Base-by-base conservation (phyloP, 2,113 vertebrate genomes). In the Tichodroma muraria region DNA sequence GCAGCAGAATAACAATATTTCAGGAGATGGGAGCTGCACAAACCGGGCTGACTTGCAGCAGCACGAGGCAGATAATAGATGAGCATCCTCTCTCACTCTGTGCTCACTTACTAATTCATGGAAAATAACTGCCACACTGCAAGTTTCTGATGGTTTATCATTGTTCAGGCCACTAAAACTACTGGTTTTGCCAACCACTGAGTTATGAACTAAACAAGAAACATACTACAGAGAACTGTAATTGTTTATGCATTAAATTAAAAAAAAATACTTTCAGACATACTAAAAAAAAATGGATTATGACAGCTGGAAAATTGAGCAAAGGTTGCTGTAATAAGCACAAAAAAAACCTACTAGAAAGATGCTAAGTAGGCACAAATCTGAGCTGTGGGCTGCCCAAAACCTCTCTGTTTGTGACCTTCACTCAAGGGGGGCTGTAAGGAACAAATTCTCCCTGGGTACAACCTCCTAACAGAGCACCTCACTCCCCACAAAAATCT, bases 1-100 rank as follows among this genome's bases (percentile, higher is more conserved):
- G 54, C 59, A 87, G 85, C 59, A 89, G 79, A 94, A 97, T 94
- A 95, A 92, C 82, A 95, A 89, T 96, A 96, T 71, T 97, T 88
- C 72, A 91, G 70, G 89, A 95, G 85, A 80, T 77, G 17, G 76
- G 96, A 96, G 37, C 84, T 84, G 19, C 44, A 92, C 40, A 89
- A 89, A 84, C 45, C 6, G 22, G 42, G 45, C 78, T 96, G 95
- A 60, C 83, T 97, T 95, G 65, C 38, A 81, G 49, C 33, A 95
- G 82, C 88, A 93, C 60, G 85, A 96, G 94, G 93, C 68, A 95
- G 69, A 75, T 92, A 95, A 95, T 75, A 57, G 66, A 94, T 82
- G 72, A 96, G 69, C 78, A 79, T 68, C 91, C 42, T 80, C 61
- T 38, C 53, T 77, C 18, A 9, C 81, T 85, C 71, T 70, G 18